phyloP scores from a whole-genome alignment of 2,113 vertebrate genomes.

The Lethenteron camtschaticum region DNA sequence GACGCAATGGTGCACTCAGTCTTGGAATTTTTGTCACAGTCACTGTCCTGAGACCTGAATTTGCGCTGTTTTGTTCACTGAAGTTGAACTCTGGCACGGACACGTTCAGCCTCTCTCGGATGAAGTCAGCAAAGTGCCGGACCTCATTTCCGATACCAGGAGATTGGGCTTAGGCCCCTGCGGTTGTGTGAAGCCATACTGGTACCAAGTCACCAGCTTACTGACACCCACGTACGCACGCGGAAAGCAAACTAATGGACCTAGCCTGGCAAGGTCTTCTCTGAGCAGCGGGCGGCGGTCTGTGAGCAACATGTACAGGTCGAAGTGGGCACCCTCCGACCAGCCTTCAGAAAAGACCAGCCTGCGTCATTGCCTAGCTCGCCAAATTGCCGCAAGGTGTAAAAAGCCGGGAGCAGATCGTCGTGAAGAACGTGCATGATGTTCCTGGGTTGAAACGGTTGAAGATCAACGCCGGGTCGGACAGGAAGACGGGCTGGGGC shows the following conservation, averaged over 20 bases:
- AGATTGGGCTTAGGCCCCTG: constrained; percentile 93
- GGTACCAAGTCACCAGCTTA: constrained; percentile 95
- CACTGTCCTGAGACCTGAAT: too few relatives aligned
- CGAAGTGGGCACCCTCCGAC: constrained; percentile 63
- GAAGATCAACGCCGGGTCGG: constrained; percentile 61
- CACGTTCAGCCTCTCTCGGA: constrained; percentile 50
- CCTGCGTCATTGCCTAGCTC: constrained; percentile 52
- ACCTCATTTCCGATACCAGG: constrained; percentile 71
- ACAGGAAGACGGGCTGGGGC: constrained; percentile 81
- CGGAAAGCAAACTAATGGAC: constrained; percentile 78
- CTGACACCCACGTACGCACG: constrained; percentile 74
- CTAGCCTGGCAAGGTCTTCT: constrained; percentile 57
- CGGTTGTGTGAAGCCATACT: constrained; percentile 86
- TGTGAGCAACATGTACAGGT: constrained; percentile 72
- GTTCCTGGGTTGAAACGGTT: constrained; percentile 97
- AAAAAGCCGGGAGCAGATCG: constrained; percentile 72
- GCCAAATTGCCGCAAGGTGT: constrained; percentile 72
- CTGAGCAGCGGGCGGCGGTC: constrained; percentile 67
- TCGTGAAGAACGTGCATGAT: constrained; percentile 95
- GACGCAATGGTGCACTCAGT: constrained; percentile 7
- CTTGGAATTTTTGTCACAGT: too few relatives aligned
- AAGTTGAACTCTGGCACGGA: constrained; percentile 18
- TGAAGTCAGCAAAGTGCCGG: constrained; percentile 47
- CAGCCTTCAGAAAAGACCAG: constrained; percentile 95
- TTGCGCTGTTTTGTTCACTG: too few relatives aligned